A percentile compares a stretch with the other conserved stretches of the same genome.
Conservation (phyloP, 37 sponge, comb jelly and placozoan genomes). For the Axinella damicornis region DNA sequence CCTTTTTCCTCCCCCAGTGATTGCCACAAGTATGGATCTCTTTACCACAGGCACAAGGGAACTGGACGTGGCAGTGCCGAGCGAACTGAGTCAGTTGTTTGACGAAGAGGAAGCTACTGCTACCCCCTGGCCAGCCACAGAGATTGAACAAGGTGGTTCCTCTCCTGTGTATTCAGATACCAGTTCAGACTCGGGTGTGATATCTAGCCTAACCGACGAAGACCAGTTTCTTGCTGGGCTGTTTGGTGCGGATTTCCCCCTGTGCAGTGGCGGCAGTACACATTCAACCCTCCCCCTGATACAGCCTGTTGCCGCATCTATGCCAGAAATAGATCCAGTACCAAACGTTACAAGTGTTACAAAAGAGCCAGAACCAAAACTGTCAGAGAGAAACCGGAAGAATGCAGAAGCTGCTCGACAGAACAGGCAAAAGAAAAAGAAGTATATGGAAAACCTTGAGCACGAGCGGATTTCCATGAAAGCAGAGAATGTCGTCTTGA, state of each 20-base stretch:
- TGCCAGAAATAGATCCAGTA: not conserved
- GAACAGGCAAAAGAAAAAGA: slow-evolving; percentile 81
- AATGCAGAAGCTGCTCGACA: slow-evolving; percentile 80
- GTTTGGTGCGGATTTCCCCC: slow-evolving; percentile 7
- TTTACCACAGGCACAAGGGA: slow-evolving; percentile 39
- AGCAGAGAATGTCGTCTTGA: slow-evolving; percentile 57
- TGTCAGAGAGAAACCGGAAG: slow-evolving; percentile 44
- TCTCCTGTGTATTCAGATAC: slow-evolving; percentile 19
- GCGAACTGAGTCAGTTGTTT: not conserved
- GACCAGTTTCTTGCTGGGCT: slow-evolving; percentile 29
- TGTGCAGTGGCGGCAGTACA: not conserved
- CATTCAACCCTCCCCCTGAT: too few relatives aligned
- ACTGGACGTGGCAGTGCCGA: not conserved
- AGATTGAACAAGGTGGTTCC: not conserved
- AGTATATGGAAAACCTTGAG: slow-evolving; percentile 60
- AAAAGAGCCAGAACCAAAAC: not conserved
- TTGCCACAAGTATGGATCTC: slow-evolving; percentile 48
- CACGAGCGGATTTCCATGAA: slow-evolving; percentile 32
- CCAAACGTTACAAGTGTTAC: not conserved
- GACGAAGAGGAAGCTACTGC: not conserved
- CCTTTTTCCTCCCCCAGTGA: not conserved
- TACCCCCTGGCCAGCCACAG: not conserved
- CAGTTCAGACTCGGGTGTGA: slow-evolving; percentile 46
- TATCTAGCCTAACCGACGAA: not conserved
- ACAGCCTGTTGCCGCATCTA: not conserved